These are phyloP conservation scores for Phoxinus dragarum DNA, from an alignment of 2,797 vertebrate species.

Conservation along the genomic window DNA sequence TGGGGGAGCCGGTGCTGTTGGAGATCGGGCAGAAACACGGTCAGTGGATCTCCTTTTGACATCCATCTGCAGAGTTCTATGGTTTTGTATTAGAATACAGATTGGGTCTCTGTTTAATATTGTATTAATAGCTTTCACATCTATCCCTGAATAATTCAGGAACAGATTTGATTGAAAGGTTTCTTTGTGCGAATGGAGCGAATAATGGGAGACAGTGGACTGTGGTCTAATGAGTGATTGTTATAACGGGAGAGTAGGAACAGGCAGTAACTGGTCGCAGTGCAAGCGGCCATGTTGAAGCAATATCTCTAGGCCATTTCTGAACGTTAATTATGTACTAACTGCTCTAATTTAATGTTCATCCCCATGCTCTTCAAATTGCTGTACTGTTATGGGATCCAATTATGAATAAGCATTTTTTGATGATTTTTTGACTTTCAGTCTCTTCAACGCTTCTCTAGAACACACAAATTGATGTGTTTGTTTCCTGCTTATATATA, in stretches of 20 bases:
- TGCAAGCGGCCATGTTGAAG: slow-evolving; percentile 32
- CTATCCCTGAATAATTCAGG: slow-evolving; percentile 21
- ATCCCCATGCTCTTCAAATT: slow-evolving; percentile 39
- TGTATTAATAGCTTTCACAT: slow-evolving; percentile 27
- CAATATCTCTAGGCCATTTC: slow-evolving; percentile 37
- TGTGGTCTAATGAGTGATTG: slow-evolving; percentile 16
- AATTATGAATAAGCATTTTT: slow-evolving; percentile 23
- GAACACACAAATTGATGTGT: not conserved
- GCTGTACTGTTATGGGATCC: slow-evolving; percentile 18
- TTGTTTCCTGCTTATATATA: not conserved
- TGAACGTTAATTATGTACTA: slow-evolving; percentile 50
- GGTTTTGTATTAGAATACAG: not conserved
- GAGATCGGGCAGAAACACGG: slow-evolving; percentile 84
- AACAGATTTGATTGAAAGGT: slow-evolving; percentile 6
- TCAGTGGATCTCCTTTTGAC: slow-evolving; percentile 61
- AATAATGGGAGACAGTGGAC: slow-evolving; percentile 7
- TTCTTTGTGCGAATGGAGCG: slow-evolving; percentile 11
- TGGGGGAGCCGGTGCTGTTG: slow-evolving; percentile 84
- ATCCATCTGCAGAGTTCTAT: not conserved
- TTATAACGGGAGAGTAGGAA: not conserved
- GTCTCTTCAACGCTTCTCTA: not conserved
- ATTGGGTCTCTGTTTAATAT: slow-evolving; percentile 28
- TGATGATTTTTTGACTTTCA: slow-evolving; percentile 8
- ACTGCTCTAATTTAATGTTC: slow-evolving; percentile 43
- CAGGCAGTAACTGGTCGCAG: slow-evolving; percentile 30